phyloP scores from a whole-genome alignment of 2,113 vertebrate species.

The Rhombomys opimus region DNA sequence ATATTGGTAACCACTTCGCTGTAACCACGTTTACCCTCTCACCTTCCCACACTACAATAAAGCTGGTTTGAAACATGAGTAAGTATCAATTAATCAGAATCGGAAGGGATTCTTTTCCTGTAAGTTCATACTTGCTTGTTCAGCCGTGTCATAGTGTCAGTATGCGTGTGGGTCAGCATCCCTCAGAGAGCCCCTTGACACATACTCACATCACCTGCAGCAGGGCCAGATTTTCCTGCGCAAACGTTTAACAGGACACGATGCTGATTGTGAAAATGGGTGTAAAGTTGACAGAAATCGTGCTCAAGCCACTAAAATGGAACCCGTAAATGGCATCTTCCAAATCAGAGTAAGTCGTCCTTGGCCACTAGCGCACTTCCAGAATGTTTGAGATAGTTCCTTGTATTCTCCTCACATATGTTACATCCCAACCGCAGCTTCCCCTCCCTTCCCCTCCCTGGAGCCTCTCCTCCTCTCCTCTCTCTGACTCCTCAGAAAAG shows the following conservation, averaged over 20 bases:
- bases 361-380: not conserved
- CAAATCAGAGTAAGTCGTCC: not conserved
- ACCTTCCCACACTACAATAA: not conserved
- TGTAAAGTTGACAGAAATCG: not conserved
- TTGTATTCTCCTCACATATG: not conserved
- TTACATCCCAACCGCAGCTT: not conserved
- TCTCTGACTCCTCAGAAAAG: not conserved
- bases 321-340: not conserved
- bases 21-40: not conserved
- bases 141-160: not conserved
- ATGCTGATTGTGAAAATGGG: not conserved
- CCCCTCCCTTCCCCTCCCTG: not conserved
- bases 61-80: not conserved
- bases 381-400: not conserved
- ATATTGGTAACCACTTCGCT: not conserved
- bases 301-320: not conserved
- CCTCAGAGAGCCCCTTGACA: not conserved
- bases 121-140: not conserved
- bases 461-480: not conserved
- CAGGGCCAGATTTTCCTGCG: not conserved
- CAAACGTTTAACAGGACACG: not conserved
- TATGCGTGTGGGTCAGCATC: not conserved
- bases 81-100: not conserved
- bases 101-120: not conserved
- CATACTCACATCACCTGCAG: not conserved